A percentile compares a stretch with the other conserved stretches of the same genome.
These are phyloP conservation scores for Augochlora pura DNA, from an alignment of 1,140 invertebrate species.

Conservation along the genomic window DNA sequence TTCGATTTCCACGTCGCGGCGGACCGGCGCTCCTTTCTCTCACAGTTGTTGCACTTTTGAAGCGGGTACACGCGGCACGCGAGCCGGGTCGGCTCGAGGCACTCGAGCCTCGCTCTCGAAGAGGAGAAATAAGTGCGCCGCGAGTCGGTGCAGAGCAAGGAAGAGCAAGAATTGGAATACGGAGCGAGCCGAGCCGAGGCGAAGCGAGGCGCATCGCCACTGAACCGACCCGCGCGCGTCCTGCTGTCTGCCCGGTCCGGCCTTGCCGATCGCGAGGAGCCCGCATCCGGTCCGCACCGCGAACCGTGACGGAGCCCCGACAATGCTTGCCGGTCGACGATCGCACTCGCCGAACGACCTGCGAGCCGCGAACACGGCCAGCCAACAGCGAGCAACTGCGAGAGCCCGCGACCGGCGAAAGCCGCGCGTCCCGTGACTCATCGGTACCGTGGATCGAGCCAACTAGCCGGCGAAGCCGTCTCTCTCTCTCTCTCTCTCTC, in stretches of 20 bases:
- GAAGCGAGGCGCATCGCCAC: not conserved
- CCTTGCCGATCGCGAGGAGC: slow-evolving; percentile 5
- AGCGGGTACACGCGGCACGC: not conserved
- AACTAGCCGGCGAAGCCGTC: slow-evolving; percentile 10
- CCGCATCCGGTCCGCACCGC: slow-evolving; percentile 24
- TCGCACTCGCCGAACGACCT: not conserved
- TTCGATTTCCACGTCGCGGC: not conserved
- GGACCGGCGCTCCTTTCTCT: not conserved
- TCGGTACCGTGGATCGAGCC: not conserved
- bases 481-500: not conserved
- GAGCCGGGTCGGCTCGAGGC: not conserved
- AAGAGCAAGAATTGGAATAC: not conserved
- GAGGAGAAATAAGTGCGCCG: too few species aligned
- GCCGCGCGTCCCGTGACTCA: slow-evolving; percentile 25
- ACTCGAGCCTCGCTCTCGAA: not conserved
- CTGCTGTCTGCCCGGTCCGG: slow-evolving; percentile 7
- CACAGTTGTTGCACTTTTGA: not conserved
- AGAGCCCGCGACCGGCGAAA: slow-evolving; percentile 21
- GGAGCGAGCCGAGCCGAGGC: not conserved
- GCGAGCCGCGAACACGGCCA: not conserved
- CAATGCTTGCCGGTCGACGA: not conserved
- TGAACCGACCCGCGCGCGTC: slow-evolving; percentile 5
- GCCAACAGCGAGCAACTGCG: slow-evolving; percentile 21
- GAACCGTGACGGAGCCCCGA: not conserved
- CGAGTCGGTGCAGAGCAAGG: too few species aligned